Evolutionary conservation across 2,113 vertebrate genomes (phyloP), one percentile per base, ranked within the genome.

Genomic region (Zosterops lateralis): DNA sequence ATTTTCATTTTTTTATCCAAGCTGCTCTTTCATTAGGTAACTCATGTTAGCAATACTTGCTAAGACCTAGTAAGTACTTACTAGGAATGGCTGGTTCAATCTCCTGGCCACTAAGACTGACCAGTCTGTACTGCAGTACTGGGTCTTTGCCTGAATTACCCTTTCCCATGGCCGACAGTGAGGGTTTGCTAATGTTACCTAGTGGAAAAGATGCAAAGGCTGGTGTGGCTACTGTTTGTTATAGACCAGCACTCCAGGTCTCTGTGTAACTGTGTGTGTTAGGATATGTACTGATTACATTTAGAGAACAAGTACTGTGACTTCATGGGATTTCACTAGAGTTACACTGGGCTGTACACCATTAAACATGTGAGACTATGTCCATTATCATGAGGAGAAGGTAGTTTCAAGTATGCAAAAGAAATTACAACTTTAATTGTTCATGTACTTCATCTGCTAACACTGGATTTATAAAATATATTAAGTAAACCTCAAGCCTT

Each of bases 181-280:
- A 45, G 40, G 28, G 7, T 40, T 79, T 71, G 28, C 32, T 66
- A 14, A 50, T 36, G 21, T 54, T 66, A 29, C 0, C 0, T 45
- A 16, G 40, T 34, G 29, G 42, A 56, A 60, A 85, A 67, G 13
- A 21, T 51, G 19, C 21, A 85, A 57, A 45, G 36, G 7, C 45
- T 75, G 68, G 4, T 17, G 3, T 31, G n/a, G 13, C 42, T 36
- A 1, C 42, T 28, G 28, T 26, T 54, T 3, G 21, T 40, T 28
- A 8, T 0, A 56, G 16, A n/a, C 10, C 58, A 47, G 29, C 47
- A 45, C 9, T 56, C 19, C 0, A 0, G 12, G 64, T 67, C 14
- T 67, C 44, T 2, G 0, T 38, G 32, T 54, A 40, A 14, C 15
- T 40, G 7, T 53, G 20, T 68, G 15, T 45, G 5, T 66, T 57